phyloP scores from a whole-genome alignment of 1,140 invertebrate species.

The Bombus confusus region DNA sequence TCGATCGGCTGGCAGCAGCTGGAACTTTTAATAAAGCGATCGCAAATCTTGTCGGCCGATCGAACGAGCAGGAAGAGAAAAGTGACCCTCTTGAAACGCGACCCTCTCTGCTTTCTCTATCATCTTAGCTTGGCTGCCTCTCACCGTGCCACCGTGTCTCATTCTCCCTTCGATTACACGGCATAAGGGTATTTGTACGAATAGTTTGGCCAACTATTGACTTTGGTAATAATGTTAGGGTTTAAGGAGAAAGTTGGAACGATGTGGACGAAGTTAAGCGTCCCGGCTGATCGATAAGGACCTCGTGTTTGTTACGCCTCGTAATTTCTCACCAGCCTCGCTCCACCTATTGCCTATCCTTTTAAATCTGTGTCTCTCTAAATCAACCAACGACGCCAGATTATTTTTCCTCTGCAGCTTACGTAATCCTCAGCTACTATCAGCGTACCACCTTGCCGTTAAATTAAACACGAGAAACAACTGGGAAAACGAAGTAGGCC shows the following conservation, averaged over 20 bases:
- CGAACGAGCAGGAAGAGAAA: neutral
- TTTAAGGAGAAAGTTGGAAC: slow-evolving; percentile 26
- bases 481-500: neutral
- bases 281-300: slow-evolving; percentile 33
- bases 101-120: neutral
- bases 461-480: neutral
- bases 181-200: slow-evolving; percentile 29
- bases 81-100: slow-evolving; percentile 22
- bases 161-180: slow-evolving; percentile 21
- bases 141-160: neutral
- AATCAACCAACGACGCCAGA: neutral
- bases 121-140: neutral
- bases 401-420: neutral
- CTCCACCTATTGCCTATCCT: no score
- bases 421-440: no score
- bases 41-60: slow-evolving; percentile 49
- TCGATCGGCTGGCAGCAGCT: slow-evolving; percentile 53
- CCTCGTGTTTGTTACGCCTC: slow-evolving; percentile 2
- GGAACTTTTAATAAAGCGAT: slow-evolving; percentile 72
- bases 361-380: neutral
- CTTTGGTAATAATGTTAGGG: slow-evolving; percentile 50
- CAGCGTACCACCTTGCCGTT: neutral
- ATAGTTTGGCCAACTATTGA: slow-evolving; percentile 51
- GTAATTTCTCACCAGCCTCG: neutral
- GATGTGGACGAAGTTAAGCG: slow-evolving; percentile 38